A percentile compares a stretch with the other conserved stretches of the same genome.
phyloP scores from a whole-genome alignment of 2,888 invertebrate species.

The Lochmaea crataegi region DNA sequence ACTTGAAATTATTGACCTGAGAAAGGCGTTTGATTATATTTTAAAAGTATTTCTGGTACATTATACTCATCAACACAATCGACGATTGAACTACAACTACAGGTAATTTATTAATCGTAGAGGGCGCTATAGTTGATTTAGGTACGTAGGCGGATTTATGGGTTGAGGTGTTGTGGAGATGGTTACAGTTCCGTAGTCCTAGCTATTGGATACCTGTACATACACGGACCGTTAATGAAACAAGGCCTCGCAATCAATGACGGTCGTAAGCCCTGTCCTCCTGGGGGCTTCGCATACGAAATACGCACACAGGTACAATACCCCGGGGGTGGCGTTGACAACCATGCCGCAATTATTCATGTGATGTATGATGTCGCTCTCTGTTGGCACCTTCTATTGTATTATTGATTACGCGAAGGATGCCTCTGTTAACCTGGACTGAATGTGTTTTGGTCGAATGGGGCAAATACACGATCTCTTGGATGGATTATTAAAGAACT shows the following conservation, averaged over 20 bases:
- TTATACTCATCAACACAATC: too few species aligned
- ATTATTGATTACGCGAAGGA: constrained; percentile 38
- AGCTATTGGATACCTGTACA: constrained; percentile 44
- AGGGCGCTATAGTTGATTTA: constrained; percentile 13
- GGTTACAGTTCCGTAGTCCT: constrained; percentile 19
- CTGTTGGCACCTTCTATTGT: constrained; percentile 31
- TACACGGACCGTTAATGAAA: constrained; percentile 61
- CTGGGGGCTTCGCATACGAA: constrained; percentile 49
- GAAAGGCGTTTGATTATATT: too few species aligned
- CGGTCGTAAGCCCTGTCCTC: constrained; percentile 36
- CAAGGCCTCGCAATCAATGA: constrained; percentile 63
- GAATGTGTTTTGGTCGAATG: constrained; percentile 12
- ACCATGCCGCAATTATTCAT: constrained; percentile 49
- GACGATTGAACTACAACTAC: constrained; percentile 10
- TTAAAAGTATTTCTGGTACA: too few species aligned
- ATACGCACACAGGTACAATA: constrained; percentile 51
- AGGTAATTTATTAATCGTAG: constrained; percentile 23
- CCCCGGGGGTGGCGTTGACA: constrained; percentile 45
- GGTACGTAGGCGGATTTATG: neutral
- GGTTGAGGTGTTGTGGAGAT: constrained; percentile 20
- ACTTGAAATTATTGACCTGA: too few species aligned
- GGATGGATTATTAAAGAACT: constrained; percentile 11
- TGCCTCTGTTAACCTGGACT: constrained; percentile 7
- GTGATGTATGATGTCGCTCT: constrained; percentile 44
- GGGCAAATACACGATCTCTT: neutral